These are phyloP conservation scores for Cotesia vestalis DNA, from an alignment of 1,140 invertebrate genomes.

Conservation along the genomic window DNA sequence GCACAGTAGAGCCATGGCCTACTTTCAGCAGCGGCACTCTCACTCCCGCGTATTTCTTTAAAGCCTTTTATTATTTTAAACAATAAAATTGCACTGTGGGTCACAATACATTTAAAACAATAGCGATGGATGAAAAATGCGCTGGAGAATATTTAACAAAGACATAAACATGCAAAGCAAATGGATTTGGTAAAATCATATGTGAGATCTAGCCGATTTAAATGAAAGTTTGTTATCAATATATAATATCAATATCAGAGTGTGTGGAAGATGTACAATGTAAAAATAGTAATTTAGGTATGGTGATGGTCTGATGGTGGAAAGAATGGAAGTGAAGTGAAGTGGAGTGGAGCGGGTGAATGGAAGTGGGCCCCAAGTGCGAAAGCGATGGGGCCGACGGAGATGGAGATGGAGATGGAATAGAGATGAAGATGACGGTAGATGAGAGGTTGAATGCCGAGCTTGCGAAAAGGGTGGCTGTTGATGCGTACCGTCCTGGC, in stretches of 20 bases:
- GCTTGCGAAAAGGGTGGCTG: constrained; percentile 65
- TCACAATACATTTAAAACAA: constrained; percentile 8
- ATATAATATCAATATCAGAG: too few species aligned
- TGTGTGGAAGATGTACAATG: not conserved
- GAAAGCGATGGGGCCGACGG: constrained; percentile 33
- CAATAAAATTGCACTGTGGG: constrained; percentile 27
- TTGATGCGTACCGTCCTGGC: constrained; percentile 63
- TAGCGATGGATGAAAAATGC: not conserved
- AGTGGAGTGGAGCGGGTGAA: too few species aligned
- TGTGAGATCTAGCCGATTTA: too few species aligned
- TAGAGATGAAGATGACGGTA: constrained; percentile 34
- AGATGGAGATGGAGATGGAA: constrained; percentile 36
- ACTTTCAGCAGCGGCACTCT: constrained; percentile 46
- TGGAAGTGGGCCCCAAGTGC: constrained; percentile 13
- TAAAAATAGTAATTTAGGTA: constrained; percentile 1
- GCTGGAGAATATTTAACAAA: not conserved
- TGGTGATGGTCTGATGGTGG: too few species aligned
- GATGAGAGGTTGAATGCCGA: constrained; percentile 52
- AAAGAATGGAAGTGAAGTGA: too few species aligned
- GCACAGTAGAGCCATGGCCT: constrained; percentile 51
- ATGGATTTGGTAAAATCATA: not conserved
- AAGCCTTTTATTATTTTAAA: constrained; percentile 41
- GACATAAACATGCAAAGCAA: constrained; percentile 1
- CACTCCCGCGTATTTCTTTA: constrained; percentile 43
- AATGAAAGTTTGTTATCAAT: too few species aligned